phyloP scores from a whole-genome alignment of 1,140 invertebrate species.

The Teleogryllus occipitalis region DNA sequence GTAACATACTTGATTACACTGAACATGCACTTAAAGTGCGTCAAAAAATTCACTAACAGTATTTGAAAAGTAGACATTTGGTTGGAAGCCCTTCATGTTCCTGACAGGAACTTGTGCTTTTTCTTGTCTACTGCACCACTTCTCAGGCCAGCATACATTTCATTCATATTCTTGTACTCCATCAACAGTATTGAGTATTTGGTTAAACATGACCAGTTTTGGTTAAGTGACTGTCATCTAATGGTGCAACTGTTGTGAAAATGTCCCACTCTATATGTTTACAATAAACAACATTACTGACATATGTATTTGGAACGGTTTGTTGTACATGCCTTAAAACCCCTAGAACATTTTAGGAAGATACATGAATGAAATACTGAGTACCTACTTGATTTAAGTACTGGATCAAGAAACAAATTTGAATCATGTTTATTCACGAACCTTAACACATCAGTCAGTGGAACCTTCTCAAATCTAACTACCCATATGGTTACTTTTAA shows the following conservation, averaged over 20 bases:
- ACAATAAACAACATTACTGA: not conserved
- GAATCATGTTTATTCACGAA: not conserved
- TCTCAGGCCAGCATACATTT: not conserved
- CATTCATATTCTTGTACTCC: not conserved
- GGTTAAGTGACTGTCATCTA: not conserved
- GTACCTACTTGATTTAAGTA: not conserved
- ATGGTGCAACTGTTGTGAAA: not conserved
- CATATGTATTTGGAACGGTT: no score
- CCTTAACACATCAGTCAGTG: not conserved
- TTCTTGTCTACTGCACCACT: not conserved
- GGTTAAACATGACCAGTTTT: constrained; percentile 1
- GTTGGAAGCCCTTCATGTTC: not conserved
- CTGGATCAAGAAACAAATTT: not conserved
- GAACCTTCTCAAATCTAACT: not conserved
- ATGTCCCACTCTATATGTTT: not conserved
- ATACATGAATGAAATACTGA: not conserved
- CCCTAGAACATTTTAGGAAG: not conserved
- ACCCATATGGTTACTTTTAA: not conserved
- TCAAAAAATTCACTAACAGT: not conserved
- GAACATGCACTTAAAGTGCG: not conserved
- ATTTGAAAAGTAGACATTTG: not conserved
- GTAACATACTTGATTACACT: not conserved
- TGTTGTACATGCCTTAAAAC: no score
- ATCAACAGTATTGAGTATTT: not conserved
- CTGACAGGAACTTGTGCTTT: not conserved